Evolutionary conservation across 2,888 invertebrate species (phyloP).

Genomic region (Drosophila longiperda): DNA sequence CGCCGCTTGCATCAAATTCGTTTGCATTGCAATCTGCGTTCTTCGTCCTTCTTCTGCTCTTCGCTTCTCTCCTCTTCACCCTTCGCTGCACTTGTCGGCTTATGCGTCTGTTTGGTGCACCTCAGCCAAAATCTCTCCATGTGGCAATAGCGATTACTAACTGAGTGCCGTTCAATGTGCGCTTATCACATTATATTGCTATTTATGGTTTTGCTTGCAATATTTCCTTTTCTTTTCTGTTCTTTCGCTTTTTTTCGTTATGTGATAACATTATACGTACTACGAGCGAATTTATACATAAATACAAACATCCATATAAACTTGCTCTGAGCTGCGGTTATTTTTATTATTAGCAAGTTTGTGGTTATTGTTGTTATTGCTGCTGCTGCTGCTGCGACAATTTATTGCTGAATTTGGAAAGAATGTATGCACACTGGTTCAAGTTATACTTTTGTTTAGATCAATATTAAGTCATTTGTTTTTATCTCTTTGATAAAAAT

Average conservation of each 20-base stretch:
- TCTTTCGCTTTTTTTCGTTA: conserved; percentile 30
- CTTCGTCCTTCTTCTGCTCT: conserved; percentile 14
- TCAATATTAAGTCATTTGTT: background rate
- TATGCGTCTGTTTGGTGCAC: conserved; percentile 26
- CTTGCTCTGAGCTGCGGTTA: conserved; percentile 31
- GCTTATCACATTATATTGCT: conserved; percentile 72
- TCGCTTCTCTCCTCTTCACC: background rate
- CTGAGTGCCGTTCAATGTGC: conserved; percentile 56
- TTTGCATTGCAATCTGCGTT: conserved; percentile 53
- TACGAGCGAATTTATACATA: background rate
- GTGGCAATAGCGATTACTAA: conserved; percentile 43
- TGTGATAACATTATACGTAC: conserved; percentile 51
- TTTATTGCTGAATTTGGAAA: conserved; percentile 28
- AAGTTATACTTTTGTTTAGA: background rate
- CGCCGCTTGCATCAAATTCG: conserved; percentile 53
- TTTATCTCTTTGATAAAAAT: background rate
- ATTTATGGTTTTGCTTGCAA: conserved; percentile 71
- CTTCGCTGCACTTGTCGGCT: conserved; percentile 47
- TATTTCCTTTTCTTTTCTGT: conserved; percentile 30
- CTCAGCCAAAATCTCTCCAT: conserved; percentile 44
- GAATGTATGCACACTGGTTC: conserved; percentile 31
- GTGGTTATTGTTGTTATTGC: conserved; percentile 14
- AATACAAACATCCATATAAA: conserved; percentile 4
- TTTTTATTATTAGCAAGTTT: conserved; percentile 36
- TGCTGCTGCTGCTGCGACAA: conserved; percentile 25